phyloP scores from a whole-genome alignment of 2,888 invertebrate genomes.

The Campoletis raptor region DNA sequence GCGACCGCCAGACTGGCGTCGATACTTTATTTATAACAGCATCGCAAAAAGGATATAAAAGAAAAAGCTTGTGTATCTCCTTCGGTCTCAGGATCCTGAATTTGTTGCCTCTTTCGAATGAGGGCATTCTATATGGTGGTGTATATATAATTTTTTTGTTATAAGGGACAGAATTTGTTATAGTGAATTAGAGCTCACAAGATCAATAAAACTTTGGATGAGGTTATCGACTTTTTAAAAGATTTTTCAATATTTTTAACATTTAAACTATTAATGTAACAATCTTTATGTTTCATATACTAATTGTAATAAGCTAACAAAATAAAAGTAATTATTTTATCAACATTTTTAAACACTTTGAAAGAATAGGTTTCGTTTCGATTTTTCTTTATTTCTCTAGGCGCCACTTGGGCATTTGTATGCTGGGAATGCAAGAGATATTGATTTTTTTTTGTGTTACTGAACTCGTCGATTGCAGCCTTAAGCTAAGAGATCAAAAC shows the following conservation, averaged over 20 bases:
- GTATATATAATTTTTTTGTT: background rate
- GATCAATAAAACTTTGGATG: background rate
- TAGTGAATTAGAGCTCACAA: background rate
- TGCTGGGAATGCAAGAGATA: background rate
- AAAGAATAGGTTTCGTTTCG: background rate
- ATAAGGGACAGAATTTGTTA: background rate
- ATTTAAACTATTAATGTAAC: background rate
- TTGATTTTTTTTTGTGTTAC: background rate
- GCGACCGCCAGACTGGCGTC: constrained; percentile 79
- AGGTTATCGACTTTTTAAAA: background rate
- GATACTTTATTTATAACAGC: constrained; percentile 73
- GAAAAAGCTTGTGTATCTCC: constrained; percentile 35
- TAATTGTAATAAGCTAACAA: background rate
- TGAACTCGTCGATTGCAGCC: background rate
- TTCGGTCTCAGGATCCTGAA: constrained; percentile 34
- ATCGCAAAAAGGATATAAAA: constrained; percentile 27
- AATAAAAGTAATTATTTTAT: background rate
- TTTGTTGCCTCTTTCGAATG: constrained; percentile 17
- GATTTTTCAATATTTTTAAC: background rate
- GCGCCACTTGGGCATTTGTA: background rate
- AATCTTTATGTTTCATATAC: background rate
- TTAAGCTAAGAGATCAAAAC: background rate
- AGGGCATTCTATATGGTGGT: background rate
- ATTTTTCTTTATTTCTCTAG: background rate
- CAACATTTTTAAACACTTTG: background rate